phyloP scores from a whole-genome alignment of 2,113 vertebrate species.

The Calyptommatus sinebrachiatus region DNA sequence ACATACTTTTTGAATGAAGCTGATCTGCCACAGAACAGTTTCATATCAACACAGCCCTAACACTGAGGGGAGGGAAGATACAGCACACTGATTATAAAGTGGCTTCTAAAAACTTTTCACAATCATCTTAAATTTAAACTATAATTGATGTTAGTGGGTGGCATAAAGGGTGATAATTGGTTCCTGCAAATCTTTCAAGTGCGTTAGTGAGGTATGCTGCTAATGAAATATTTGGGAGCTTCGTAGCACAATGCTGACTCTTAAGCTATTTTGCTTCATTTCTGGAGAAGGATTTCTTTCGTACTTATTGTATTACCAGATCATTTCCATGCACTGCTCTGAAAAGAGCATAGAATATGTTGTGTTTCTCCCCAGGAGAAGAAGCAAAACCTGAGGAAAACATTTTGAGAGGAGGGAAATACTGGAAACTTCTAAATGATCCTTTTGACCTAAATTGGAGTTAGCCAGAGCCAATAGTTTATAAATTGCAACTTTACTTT shows the following conservation, averaged over 20 bases:
- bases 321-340: background rate
- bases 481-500: background rate
- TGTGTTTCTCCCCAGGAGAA: background rate
- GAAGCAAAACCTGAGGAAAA: background rate
- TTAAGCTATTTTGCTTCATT: background rate
- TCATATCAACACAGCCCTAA: background rate
- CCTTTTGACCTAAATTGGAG: background rate
- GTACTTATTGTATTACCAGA: background rate
- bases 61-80: constrained; percentile 19
- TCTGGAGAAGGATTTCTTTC: background rate
- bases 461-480: background rate
- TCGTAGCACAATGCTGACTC: constrained; percentile 25
- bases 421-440: background rate
- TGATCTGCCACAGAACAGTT: constrained; percentile 36
- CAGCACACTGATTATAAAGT: constrained; percentile 26
- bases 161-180: constrained; percentile 61
- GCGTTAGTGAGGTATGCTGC: constrained; percentile 45
- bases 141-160: constrained; percentile 62
- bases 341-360: background rate
- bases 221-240: constrained; percentile 35
- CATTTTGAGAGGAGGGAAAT: background rate
- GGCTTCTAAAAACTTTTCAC: constrained; percentile 54
- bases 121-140: constrained; percentile 57
- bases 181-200: constrained; percentile 59
- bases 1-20: constrained; percentile 32